Evolutionary conservation across 2,113 vertebrate species (phyloP).

Genomic region (Melanotaenia duboulayi): DNA sequence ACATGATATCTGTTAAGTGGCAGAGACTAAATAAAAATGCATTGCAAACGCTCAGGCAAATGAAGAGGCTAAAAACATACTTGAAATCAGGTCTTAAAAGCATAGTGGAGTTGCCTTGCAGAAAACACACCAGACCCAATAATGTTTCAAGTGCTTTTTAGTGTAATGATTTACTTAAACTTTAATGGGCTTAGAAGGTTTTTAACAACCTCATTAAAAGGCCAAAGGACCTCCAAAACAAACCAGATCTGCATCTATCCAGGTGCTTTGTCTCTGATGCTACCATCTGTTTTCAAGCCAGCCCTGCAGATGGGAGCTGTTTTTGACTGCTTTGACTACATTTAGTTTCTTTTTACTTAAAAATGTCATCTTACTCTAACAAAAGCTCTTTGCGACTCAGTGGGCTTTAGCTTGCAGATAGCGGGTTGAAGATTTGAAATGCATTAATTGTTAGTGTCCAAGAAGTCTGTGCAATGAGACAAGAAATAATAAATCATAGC

Average conservation of each 20-base stretch:
- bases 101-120: not conserved
- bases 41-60: no score
- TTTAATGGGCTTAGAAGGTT: not conserved
- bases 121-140: no score
- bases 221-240: slow-evolving; percentile 1
- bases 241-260: not conserved
- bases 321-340: not conserved
- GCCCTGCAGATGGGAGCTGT: slow-evolving; percentile 2
- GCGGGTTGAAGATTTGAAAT: slow-evolving; percentile 12
- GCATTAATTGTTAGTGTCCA: not conserved
- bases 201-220: not conserved
- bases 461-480: slow-evolving; percentile 1
- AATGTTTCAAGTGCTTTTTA: no score
- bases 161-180: no score
- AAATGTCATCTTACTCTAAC: not conserved
- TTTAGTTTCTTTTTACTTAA: not conserved
- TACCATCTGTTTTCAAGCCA: slow-evolving; percentile 19
- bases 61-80: no score
- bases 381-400: not conserved
- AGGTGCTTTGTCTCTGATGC: not conserved
- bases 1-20: no score
- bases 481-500: slow-evolving; percentile 1
- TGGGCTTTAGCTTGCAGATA: not conserved
- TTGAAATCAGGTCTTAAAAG: not conserved
- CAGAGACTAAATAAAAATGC: no score